A percentile compares a stretch with the other conserved stretches of the same genome.
These are phyloP conservation scores for Brachirus orientalis DNA, from an alignment of 2,113 vertebrate species.

Conservation along the genomic window DNA sequence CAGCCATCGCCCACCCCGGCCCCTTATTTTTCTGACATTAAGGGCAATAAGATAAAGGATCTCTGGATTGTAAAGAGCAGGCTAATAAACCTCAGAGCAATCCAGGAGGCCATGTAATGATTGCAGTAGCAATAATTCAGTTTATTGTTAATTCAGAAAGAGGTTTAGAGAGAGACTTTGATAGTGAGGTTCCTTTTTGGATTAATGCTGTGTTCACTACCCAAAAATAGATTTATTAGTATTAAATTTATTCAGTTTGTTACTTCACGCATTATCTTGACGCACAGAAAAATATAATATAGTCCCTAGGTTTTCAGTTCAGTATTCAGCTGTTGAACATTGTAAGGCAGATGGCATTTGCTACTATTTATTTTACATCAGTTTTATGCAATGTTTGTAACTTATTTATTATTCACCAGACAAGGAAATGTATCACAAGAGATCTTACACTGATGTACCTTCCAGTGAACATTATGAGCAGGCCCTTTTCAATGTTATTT, in stretches of 20 bases:
- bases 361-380: background rate
- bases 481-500: too few species aligned
- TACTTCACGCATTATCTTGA: background rate
- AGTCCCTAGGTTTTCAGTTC: background rate
- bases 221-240: background rate
- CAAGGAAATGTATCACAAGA: background rate
- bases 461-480: background rate
- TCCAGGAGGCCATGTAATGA: conserved; percentile 22
- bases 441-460: background rate
- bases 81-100: conserved; percentile 35
- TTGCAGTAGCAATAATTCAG: conserved; percentile 34
- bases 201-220: background rate
- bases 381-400: background rate
- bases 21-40: conserved; percentile 54
- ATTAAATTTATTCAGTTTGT: background rate
- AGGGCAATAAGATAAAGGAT: conserved; percentile 50
- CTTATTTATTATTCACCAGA: background rate
- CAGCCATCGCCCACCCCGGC: conserved; percentile 17
- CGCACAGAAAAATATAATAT: background rate
- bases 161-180: background rate
- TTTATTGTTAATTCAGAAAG: conserved; percentile 14
- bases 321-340: background rate
- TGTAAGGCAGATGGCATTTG: background rate
- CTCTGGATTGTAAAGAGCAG: conserved; percentile 28
- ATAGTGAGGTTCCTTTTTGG: background rate